Percentiles rank a stretch among this genome's conserved stretches.
phyloP scores from a whole-genome alignment of 1,140 invertebrate genomes.

The Pseudoatta argentina region DNA sequence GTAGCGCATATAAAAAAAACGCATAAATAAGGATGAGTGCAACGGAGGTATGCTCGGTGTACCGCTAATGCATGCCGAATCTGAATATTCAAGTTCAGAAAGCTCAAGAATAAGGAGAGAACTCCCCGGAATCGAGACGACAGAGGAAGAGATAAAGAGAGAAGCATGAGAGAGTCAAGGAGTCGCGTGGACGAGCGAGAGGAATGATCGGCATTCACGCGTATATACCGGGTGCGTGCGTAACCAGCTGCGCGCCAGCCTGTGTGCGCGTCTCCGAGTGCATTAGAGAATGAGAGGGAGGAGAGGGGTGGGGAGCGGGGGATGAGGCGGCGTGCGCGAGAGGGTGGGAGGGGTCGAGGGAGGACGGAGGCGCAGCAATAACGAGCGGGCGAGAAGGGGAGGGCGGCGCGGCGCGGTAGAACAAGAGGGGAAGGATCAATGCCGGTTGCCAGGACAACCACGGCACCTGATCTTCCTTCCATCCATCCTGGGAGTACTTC shows the following conservation, averaged over 20 bases:
- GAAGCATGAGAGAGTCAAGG: slow-evolving; percentile 59
- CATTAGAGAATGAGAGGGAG: slow-evolving; percentile 32
- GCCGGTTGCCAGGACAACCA: slow-evolving; percentile 85
- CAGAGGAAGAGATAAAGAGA: slow-evolving; percentile 2
- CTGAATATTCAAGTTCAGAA: slow-evolving; percentile 45
- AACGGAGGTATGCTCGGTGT: slow-evolving; percentile 3
- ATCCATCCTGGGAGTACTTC: slow-evolving; percentile 80
- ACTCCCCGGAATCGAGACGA: background rate
- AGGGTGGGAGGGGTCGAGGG: background rate
- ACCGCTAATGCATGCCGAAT: slow-evolving; percentile 39
- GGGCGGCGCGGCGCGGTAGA: slow-evolving; percentile 67
- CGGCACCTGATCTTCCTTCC: slow-evolving; percentile 83
- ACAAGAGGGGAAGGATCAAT: slow-evolving; percentile 84
- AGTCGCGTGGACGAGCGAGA: slow-evolving; percentile 53
- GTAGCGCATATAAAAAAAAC: background rate
- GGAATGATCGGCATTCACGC: slow-evolving; percentile 54
- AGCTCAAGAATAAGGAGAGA: slow-evolving; percentile 27
- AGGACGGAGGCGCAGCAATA: slow-evolving; percentile 55
- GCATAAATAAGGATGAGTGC: slow-evolving; percentile 31
- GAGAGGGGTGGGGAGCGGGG: slow-evolving; percentile 21
- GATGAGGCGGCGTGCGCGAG: slow-evolving; percentile 20
- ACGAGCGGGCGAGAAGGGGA: slow-evolving; percentile 63
- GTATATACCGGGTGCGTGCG: background rate
- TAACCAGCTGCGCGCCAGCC: slow-evolving; percentile 1
- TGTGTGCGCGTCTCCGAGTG: background rate